phyloP scores from a whole-genome alignment of 2,888 invertebrate species.

The Caenorhabditis auriculariae region DNA sequence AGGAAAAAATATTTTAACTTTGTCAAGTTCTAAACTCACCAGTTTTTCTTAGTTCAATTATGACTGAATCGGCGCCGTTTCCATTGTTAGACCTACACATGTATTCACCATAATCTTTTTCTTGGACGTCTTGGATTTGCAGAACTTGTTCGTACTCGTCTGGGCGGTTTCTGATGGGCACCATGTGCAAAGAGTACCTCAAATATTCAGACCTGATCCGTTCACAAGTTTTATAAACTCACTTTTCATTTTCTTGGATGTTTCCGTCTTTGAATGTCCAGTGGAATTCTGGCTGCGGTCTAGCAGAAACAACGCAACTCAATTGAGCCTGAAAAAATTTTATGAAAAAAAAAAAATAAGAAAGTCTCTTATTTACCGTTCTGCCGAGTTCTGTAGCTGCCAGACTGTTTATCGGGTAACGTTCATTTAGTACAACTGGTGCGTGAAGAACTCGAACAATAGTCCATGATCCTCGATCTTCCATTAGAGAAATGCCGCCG shows the following conservation, averaged over 20 bases:
- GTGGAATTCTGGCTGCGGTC: conserved; percentile 56
- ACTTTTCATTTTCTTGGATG: conserved; percentile 29
- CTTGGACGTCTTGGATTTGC: conserved; percentile 25
- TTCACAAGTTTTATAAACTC: neutral
- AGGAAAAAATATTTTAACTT: neutral
- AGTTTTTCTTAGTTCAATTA: conserved; percentile 47
- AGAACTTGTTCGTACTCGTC: conserved; percentile 51
- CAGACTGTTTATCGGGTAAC: conserved; percentile 38
- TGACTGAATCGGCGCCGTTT: conserved; percentile 70
- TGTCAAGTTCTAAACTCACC: conserved; percentile 14
- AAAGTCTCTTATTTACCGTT: conserved; percentile 12
- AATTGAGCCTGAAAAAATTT: conserved; percentile 10
- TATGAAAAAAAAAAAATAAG: neutral
- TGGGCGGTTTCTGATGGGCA: conserved; percentile 13
- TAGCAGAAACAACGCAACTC: conserved; percentile 52
- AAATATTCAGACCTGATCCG: neutral
- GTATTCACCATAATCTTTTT: conserved; percentile 79
- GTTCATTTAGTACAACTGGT: conserved; percentile 55
- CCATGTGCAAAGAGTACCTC: conserved; percentile 35
- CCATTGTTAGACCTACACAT: conserved; percentile 79
- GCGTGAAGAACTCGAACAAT: conserved; percentile 48
- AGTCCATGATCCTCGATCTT: conserved; percentile 34
- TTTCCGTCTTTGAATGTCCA: conserved; percentile 46
- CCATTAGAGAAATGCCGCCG: conserved; percentile 69
- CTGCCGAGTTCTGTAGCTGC: conserved; percentile 53